Conservation (phyloP, 2,888 invertebrate genomes). For the Agonopterix alstromeriana region DNA sequence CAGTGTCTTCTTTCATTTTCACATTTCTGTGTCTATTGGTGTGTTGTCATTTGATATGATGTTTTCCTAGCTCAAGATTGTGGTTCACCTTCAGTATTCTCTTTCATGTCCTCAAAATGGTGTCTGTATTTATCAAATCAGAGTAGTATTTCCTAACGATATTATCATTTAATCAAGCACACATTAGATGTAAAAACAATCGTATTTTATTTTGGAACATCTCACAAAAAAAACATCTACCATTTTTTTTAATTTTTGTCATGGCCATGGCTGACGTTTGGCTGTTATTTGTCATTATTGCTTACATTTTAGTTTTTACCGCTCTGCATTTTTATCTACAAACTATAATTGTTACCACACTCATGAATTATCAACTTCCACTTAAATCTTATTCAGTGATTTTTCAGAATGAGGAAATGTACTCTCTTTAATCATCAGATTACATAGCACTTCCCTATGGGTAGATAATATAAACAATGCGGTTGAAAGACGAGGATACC, state of each 20-base stretch:
- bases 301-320: slow-evolving; percentile 36
- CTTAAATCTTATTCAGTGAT: slow-evolving; percentile 7
- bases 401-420: background rate
- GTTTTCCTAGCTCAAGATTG: slow-evolving; percentile 21
- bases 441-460: too few relatives aligned
- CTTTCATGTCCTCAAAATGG: slow-evolving; percentile 14
- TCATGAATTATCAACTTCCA: slow-evolving; percentile 23
- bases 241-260: background rate
- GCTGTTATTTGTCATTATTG: background rate
- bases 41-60: slow-evolving; percentile 18
- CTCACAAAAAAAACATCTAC: background rate
- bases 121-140: slow-evolving; percentile 7
- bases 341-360: slow-evolving; percentile 33
- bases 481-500: too few relatives aligned
- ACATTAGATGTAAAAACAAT: too few relatives aligned
- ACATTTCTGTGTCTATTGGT: slow-evolving; percentile 19
- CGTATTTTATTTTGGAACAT: too few relatives aligned
- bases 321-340: slow-evolving; percentile 70
- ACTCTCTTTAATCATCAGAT: too few relatives aligned
- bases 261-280: background rate
- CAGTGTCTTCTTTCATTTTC: slow-evolving; percentile 39
- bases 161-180: background rate
- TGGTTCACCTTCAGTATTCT: slow-evolving; percentile 14
- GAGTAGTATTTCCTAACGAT: background rate
- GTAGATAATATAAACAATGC: too few relatives aligned